These are phyloP conservation scores for Amazona vittata DNA, from an alignment of 2,113 vertebrate species.

Conservation along the genomic window DNA sequence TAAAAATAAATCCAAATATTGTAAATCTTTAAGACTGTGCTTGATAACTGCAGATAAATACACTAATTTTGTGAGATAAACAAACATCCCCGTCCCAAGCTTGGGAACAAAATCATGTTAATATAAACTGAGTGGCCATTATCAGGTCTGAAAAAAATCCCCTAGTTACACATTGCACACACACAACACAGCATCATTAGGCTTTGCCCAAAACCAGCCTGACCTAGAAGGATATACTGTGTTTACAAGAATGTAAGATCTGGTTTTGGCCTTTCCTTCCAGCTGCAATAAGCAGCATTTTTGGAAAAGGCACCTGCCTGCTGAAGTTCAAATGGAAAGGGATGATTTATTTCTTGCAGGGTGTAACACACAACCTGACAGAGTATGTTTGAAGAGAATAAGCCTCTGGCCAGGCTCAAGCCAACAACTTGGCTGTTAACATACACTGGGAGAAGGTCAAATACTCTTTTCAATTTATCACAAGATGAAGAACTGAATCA, in stretches of 20 bases:
- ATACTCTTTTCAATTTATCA: rapidly evolving
- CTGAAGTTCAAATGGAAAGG: background rate
- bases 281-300: background rate
- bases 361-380: background rate
- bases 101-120: background rate
- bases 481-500: background rate
- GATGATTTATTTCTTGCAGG: background rate
- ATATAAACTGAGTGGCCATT: background rate
- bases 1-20: background rate
- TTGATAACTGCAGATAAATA: background rate
- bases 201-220: background rate
- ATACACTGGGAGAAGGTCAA: background rate
- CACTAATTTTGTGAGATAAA: background rate
- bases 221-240: background rate
- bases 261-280: background rate
- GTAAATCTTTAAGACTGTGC: background rate
- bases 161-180: background rate
- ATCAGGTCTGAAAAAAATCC: background rate
- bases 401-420: background rate
- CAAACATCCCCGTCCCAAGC: background rate
- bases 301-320: background rate
- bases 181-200: background rate
- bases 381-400: background rate
- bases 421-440: background rate
- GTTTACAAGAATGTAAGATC: background rate